Evolutionary conservation across 2,797 vertebrate species (phyloP), one percentile per base, ranked within the genome.

Genomic region (Sylvia borin): DNA sequence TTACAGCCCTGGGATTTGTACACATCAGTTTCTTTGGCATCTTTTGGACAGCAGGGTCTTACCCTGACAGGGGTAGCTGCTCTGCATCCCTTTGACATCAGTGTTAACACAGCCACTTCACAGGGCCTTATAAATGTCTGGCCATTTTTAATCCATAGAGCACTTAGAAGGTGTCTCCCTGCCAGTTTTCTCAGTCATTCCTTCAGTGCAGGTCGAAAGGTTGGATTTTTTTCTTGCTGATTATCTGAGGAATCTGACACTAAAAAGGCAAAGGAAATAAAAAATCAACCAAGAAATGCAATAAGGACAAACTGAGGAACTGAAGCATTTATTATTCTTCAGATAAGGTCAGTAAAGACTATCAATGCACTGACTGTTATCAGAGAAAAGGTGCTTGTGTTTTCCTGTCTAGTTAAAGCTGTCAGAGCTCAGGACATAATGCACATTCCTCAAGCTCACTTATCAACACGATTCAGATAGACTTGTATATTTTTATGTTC

Each of bases 401-500:
- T 96, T 96, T 96, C 82, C 95, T 96, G 95, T 85, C 92, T 95
- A n/a, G 71, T 91, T 95, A 93, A 97, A 95, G 62, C 81, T 97
- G 95, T 91, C 96, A 95, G 74, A 87, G 79, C 64, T 74, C 36
- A 24, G 62, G 76, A 95, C 92, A 96, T 85, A 94, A 91, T 77
- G 77, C 89, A 85, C 89, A 91, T 96, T 96, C 88, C 87, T 94
- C 92, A 60, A 92, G 85, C 72, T 86, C 71, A 50, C 65, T 95
- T 96, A 97, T 96, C 93, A 90, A 76, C 21, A 50, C n/a, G 42
- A 10, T 66, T 97, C 88, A 93, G 83, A 97, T 31, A 79, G 67
- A 53, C 55, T 88, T 96, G 81, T 85, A 32, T 85, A 85, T 86
- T 95, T 97, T 97, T 92, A 85, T 87, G 68, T 82, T 78, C 48